These are phyloP conservation scores for Drosophila asahinai DNA, from an alignment of 1,140 invertebrate species.

Conservation along the genomic window DNA sequence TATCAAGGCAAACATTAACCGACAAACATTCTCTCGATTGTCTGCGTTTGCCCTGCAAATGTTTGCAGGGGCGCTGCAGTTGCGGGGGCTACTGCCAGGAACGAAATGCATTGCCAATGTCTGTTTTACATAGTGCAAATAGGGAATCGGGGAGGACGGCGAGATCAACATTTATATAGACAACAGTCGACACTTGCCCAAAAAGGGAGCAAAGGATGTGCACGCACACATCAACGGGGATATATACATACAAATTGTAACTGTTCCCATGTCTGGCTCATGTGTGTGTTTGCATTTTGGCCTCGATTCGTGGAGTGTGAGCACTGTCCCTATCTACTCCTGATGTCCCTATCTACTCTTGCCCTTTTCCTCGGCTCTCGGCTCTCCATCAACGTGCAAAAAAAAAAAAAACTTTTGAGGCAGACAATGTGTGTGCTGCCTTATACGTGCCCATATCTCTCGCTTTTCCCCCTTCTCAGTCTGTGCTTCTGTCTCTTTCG, in stretches of 20 bases:
- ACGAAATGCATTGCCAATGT: conserved; percentile 69
- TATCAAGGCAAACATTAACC: conserved; percentile 41
- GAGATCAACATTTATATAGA: conserved; percentile 73
- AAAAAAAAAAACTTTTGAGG: conserved; percentile 40
- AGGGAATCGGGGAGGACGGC: background rate
- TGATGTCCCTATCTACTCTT: conserved; percentile 23
- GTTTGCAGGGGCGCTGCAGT: conserved; percentile 39
- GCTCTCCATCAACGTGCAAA: conserved; percentile 28
- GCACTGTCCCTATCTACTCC: conserved; percentile 31
- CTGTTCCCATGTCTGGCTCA: conserved; percentile 59
- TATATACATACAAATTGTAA: conserved; percentile 77
- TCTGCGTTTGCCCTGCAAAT: conserved; percentile 60
- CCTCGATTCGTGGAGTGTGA: conserved; percentile 10
- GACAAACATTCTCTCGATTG: conserved; percentile 48
- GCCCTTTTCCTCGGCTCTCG: background rate
- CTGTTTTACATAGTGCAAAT: conserved; percentile 58
- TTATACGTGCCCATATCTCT: conserved; percentile 52
- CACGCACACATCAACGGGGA: conserved; percentile 11
- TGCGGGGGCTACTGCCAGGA: conserved; percentile 6
- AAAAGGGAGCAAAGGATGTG: conserved; percentile 45
- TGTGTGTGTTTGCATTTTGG: conserved; percentile 36
- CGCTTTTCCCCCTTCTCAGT: background rate
- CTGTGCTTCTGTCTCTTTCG: background rate
- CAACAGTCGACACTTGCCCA: conserved; percentile 51
- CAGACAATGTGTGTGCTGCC: conserved; percentile 51